Evolutionary conservation across 2,113 vertebrate species (phyloP).

Genomic region (Dendropsophus ebraccatus): DNA sequence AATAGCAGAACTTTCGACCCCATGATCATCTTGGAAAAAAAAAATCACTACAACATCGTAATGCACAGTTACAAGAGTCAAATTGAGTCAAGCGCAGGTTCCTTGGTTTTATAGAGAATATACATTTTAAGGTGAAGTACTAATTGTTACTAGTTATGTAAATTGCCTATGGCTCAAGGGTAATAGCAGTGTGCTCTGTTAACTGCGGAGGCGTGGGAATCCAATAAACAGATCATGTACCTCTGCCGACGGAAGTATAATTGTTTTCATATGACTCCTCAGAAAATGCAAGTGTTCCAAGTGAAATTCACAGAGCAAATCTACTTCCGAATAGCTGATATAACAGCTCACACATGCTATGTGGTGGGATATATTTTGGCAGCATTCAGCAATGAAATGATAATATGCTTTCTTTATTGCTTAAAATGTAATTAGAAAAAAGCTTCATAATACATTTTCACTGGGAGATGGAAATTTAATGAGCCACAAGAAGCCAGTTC

Average conservation of each 20-base stretch:
- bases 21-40: background rate
- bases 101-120: background rate
- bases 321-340: background rate
- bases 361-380: conserved; percentile 18
- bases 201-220: background rate
- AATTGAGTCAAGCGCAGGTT: background rate
- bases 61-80: background rate
- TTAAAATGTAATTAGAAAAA: conserved; percentile 41
- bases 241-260: background rate
- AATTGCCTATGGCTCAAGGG: background rate
- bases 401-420: conserved; percentile 34
- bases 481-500: conserved; percentile 29
- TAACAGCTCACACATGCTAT: conserved; percentile 30
- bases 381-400: conserved; percentile 11
- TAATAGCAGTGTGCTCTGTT: background rate
- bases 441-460: conserved; percentile 21
- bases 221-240: background rate
- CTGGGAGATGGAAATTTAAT: conserved; percentile 3
- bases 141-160: background rate
- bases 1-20: background rate
- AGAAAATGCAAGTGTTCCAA: background rate
- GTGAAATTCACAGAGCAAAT: background rate
- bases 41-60: background rate
- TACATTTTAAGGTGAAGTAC: background rate
- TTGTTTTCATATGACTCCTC: background rate